Percentiles rank a stretch among this genome's conserved stretches.
Evolutionary conservation across 2,113 vertebrate genomes (phyloP).

Genomic region (Ailuropoda melanoleuca): DNA sequence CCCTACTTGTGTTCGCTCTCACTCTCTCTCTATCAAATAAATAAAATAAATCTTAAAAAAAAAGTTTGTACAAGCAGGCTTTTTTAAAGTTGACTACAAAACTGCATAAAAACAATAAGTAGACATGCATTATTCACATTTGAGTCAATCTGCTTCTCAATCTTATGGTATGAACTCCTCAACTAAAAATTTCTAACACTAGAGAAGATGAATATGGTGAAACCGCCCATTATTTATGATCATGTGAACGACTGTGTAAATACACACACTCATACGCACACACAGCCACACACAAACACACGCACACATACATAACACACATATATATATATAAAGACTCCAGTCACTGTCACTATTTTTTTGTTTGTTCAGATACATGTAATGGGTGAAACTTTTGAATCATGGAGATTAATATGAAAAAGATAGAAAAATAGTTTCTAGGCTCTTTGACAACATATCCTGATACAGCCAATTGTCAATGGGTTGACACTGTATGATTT

Average conservation of each 20-base stretch:
- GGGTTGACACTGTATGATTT: neutral
- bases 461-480: neutral
- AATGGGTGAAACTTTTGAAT: neutral
- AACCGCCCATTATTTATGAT: neutral
- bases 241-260: rapidly evolving
- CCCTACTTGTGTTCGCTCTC: too few species aligned
- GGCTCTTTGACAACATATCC: neutral
- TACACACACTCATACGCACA: neutral
- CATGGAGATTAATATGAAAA: neutral
- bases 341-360: neutral
- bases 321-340: neutral
- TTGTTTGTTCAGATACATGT: neutral
- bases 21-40: too few species aligned
- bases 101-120: neutral
- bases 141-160: neutral
- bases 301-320: neutral
- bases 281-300: neutral
- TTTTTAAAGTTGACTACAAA: neutral
- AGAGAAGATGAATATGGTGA: neutral
- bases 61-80: neutral
- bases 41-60: too few species aligned
- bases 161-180: neutral
- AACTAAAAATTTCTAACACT: neutral
- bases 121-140: neutral
- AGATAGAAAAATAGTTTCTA: neutral